Percentiles rank a stretch among this genome's conserved stretches.
Evolutionary conservation across 1,140 invertebrate genomes (phyloP).

Genomic region (Copidosoma floridanum): DNA sequence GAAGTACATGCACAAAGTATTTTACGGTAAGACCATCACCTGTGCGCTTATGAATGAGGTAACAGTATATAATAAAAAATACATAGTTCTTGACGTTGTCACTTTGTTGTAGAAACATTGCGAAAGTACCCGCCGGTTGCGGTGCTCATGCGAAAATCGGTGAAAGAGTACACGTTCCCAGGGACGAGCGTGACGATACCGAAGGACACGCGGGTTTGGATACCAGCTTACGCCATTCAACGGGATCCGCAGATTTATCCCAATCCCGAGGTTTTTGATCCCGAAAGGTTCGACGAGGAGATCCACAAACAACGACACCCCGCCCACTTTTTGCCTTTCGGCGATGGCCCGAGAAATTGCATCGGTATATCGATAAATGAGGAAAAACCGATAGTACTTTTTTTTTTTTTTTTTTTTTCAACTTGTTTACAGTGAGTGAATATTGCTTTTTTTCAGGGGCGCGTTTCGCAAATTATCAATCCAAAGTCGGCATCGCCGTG

Average conservation of each 20-base stretch:
- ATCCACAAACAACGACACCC: constrained; percentile 54
- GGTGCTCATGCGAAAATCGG: constrained; percentile 33
- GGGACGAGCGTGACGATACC: constrained; percentile 43
- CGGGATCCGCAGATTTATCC: constrained; percentile 57
- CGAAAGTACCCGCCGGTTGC: constrained; percentile 52
- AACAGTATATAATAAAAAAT: no score
- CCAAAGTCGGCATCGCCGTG: constrained; percentile 53
- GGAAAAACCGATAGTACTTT: constrained; percentile 41
- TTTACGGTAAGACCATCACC: constrained; percentile 31
- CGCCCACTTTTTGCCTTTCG: constrained; percentile 68
- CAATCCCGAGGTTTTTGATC: constrained; percentile 61
- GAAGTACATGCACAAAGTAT: constrained; percentile 39
- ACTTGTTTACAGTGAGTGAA: no score
- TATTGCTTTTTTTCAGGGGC: constrained; percentile 32
- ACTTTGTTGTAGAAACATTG: constrained; percentile 48
- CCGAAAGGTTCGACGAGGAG: constrained; percentile 62
- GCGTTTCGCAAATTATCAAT: constrained; percentile 54
- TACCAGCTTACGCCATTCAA: constrained; percentile 61
- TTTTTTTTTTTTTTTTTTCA: not conserved
- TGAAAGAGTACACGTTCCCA: constrained; percentile 42
- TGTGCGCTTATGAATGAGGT: not conserved
- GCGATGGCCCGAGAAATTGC: constrained; percentile 67
- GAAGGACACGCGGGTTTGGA: constrained; percentile 56
- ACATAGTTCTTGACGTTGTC: no score
- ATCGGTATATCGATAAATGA: constrained; percentile 49